Evolutionary conservation across 2,888 invertebrate genomes (phyloP).

Genomic region (Deilephila porcellus): DNA sequence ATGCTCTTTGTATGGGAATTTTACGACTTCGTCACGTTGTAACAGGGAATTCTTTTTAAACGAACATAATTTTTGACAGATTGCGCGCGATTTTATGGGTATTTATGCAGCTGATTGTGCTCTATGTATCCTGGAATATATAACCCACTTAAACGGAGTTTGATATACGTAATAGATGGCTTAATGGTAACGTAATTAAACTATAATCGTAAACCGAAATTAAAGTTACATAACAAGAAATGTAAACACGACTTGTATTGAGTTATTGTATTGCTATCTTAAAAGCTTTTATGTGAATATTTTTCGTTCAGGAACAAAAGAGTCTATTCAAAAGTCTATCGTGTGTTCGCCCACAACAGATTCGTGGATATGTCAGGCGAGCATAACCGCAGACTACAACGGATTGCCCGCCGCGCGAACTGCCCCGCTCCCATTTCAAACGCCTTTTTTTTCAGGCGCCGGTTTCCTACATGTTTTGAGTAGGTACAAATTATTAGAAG

Average conservation of each 20-base stretch:
- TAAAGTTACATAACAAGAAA: not conserved
- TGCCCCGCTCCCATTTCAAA: constrained; percentile 49
- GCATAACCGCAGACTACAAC: constrained; percentile 71
- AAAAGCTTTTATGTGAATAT: constrained; percentile 50
- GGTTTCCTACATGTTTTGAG: constrained; percentile 41
- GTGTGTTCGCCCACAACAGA: constrained; percentile 65
- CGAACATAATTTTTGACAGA: constrained; percentile 20
- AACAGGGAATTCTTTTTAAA: constrained; percentile 36
- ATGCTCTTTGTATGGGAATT: constrained; percentile 51
- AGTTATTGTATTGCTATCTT: constrained; percentile 46
- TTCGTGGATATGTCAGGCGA: constrained; percentile 71
- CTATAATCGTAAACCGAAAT: too few species aligned
- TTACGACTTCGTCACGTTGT: constrained; percentile 53
- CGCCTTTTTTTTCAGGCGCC: constrained; percentile 53
- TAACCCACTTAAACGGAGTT: not conserved
- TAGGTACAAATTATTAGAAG: not conserved
- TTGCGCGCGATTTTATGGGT: not conserved
- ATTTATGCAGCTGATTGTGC: not conserved
- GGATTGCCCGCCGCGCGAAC: constrained; percentile 54
- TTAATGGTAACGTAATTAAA: not conserved
- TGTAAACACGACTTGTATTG: constrained; percentile 8
- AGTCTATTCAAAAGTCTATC: constrained; percentile 70
- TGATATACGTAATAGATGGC: not conserved
- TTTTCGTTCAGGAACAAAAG: constrained; percentile 66
- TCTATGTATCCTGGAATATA: not conserved